Conservation (phyloP, 2,888 invertebrate genomes). For the Pristionchus fissidentatus region DNA sequence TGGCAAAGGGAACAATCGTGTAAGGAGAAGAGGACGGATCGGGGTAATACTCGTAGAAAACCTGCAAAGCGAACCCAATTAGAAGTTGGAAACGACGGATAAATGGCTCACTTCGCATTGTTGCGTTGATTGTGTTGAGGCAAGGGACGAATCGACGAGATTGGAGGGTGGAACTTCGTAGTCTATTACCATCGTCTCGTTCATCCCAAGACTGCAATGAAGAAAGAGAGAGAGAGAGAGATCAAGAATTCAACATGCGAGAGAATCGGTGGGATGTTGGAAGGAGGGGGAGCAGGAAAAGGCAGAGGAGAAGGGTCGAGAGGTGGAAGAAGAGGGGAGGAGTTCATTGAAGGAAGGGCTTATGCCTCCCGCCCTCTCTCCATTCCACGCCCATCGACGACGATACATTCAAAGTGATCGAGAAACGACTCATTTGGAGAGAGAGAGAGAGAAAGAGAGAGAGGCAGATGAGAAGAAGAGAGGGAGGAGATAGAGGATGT, state of each 20-base stretch:
- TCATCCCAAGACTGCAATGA: slow-evolving; percentile 38
- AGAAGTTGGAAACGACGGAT: not conserved
- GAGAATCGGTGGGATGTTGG: not conserved
- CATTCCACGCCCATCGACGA: slow-evolving; percentile 19
- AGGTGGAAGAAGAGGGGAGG: slow-evolving; percentile 35
- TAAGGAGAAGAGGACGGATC: slow-evolving; percentile 64
- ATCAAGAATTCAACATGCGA: not conserved
- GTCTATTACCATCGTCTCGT: slow-evolving; percentile 40
- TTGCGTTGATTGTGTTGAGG: slow-evolving; percentile 9
- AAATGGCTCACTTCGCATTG: slow-evolving; percentile 24
- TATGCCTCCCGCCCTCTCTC: not conserved
- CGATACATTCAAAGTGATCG: slow-evolving; percentile 40
- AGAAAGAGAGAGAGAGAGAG: not conserved
- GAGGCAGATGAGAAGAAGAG: not conserved
- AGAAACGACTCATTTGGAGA: slow-evolving; percentile 29
- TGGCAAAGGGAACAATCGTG: slow-evolving; percentile 63
- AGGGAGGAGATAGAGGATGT: not conserved
- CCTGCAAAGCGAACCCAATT: slow-evolving; percentile 17
- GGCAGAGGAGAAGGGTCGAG: not conserved
- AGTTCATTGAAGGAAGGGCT: slow-evolving; percentile 19
- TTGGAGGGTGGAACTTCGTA: slow-evolving; percentile 12
- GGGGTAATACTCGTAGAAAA: slow-evolving; percentile 58
- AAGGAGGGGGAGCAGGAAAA: not conserved
- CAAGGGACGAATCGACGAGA: not conserved
- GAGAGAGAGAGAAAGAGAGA: not conserved